These are phyloP conservation scores for Bruchidius siliquastri DNA, from an alignment of 2,888 invertebrate species.

Conservation along the genomic window DNA sequence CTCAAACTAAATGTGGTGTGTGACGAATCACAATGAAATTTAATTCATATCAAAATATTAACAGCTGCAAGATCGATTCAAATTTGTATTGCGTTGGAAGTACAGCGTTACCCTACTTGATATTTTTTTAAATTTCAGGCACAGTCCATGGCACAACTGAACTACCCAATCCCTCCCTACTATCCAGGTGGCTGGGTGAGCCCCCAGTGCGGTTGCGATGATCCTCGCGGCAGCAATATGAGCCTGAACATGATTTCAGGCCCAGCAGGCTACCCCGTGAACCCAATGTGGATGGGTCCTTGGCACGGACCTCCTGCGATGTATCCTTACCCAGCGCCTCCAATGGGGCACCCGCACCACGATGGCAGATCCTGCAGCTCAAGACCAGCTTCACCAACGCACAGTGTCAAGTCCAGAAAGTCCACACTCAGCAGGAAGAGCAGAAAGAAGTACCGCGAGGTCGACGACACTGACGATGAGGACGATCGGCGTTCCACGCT, in stretches of 20 bases:
- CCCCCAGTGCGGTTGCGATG: slow-evolving; percentile 38
- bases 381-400: slow-evolving; percentile 63
- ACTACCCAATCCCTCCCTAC: slow-evolving; percentile 55
- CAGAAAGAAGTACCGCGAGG: slow-evolving; percentile 47
- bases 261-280: slow-evolving; percentile 39
- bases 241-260: slow-evolving; percentile 48
- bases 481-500: slow-evolving; percentile 39
- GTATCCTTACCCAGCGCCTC: slow-evolving; percentile 38
- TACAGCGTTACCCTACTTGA: no score
- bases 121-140: no score
- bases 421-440: slow-evolving; percentile 59
- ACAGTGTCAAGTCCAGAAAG: slow-evolving; percentile 65
- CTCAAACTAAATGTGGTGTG: no score
- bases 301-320: slow-evolving; percentile 46
- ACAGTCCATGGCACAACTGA: slow-evolving; percentile 67
- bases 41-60: no score
- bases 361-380: slow-evolving; percentile 56
- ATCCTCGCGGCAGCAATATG: slow-evolving; percentile 52
- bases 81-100: no score
- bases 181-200: slow-evolving; percentile 39
- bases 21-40: no score
- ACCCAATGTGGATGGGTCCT: slow-evolving; percentile 49
- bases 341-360: slow-evolving; percentile 50
- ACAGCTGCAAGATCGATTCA: no score
- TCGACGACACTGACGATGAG: slow-evolving; percentile 50